These are phyloP conservation scores for Hypolimnas misippus DNA, from an alignment of 2,888 invertebrate species.

Conservation along the genomic window DNA sequence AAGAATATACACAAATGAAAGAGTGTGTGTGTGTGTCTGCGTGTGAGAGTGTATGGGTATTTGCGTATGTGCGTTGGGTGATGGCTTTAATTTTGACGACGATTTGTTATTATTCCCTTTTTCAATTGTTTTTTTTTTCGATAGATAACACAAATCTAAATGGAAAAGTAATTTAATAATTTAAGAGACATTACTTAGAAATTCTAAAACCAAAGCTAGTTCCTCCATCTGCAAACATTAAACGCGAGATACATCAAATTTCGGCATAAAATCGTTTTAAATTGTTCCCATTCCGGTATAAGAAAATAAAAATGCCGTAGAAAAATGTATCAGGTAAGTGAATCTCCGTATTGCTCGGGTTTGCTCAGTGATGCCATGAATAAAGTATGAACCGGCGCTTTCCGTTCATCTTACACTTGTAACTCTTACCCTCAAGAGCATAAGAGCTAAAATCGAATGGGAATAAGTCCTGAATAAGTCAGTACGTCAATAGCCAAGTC, in stretches of 20 bases:
- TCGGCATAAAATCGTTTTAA: neutral
- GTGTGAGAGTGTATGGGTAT: no score
- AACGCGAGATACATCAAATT: neutral
- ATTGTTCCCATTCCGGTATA: neutral
- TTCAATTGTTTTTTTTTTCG: no score
- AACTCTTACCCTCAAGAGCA: neutral
- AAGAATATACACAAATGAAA: no score
- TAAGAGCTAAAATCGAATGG: conserved; percentile 23
- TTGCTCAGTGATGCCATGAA: conserved; percentile 34
- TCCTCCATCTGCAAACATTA: neutral
- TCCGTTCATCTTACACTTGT: neutral
- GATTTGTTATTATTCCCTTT: no score
- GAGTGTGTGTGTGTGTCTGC: no score
- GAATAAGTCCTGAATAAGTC: conserved; percentile 3
- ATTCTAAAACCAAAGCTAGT: neutral
- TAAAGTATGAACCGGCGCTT: conserved; percentile 32
- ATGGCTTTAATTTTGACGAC: no score
- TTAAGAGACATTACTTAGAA: no score
- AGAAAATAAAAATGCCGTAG: conserved; percentile 17
- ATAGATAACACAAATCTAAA: no score
- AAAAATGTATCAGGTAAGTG: conserved; percentile 34
- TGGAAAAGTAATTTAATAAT: no score
- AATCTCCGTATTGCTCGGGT: conserved; percentile 32
- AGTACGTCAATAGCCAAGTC: conserved; percentile 27
- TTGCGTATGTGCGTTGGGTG: no score